These are phyloP conservation scores for Xestia rhomboidea DNA, from an alignment of 2,888 invertebrate genomes.

Conservation along the genomic window DNA sequence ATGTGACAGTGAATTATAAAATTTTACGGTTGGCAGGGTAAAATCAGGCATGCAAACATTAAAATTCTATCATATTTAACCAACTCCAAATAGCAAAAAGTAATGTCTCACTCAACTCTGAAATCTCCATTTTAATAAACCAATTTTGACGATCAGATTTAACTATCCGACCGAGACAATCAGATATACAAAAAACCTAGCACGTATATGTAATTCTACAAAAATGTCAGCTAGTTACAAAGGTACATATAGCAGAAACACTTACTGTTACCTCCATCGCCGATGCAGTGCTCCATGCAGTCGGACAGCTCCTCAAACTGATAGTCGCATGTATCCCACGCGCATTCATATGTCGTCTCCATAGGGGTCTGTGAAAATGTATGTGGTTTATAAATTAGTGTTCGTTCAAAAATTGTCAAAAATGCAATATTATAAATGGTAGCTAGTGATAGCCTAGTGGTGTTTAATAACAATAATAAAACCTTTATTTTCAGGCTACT, in stretches of 20 bases:
- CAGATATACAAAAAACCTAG: not conserved
- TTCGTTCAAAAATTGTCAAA: not conserved
- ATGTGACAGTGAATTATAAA: not conserved
- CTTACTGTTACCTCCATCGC: slow-evolving; percentile 94
- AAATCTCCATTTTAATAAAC: not conserved
- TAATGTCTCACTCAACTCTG: not conserved
- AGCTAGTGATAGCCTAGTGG: not conserved
- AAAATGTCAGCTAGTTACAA: slow-evolving; percentile 22
- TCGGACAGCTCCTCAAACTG: slow-evolving; percentile 97
- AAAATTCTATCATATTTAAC: not conserved
- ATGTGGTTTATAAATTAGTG: slow-evolving; percentile 16
- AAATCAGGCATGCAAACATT: not conserved
- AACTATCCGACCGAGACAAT: not conserved
- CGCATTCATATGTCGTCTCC: slow-evolving; percentile 94
- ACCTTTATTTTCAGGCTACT: no score
- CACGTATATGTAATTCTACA: not conserved
- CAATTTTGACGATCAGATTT: not conserved
- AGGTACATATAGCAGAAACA: slow-evolving; percentile 61
- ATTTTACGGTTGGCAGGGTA: not conserved
- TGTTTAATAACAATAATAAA: no score
- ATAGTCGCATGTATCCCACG: slow-evolving; percentile 97
- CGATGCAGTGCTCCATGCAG: slow-evolving; percentile 97
- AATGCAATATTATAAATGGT: not conserved
- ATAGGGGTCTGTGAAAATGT: slow-evolving; percentile 78
- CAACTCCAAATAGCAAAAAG: not conserved